These are phyloP conservation scores for Neocrepidodera transversa DNA, from an alignment of 2,888 invertebrate species.

Conservation along the genomic window DNA sequence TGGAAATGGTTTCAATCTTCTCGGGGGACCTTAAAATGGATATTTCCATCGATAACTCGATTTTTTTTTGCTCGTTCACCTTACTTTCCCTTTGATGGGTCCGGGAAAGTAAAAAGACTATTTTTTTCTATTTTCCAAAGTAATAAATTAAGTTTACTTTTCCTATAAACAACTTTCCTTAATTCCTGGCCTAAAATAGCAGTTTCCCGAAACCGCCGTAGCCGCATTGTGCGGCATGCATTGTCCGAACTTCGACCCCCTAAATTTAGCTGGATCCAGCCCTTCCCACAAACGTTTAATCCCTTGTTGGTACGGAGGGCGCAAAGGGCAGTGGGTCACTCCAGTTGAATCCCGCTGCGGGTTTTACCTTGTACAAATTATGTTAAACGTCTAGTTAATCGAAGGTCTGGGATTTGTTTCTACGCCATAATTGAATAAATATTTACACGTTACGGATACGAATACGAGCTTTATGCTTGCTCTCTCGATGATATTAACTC, in stretches of 20 bases:
- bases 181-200: conserved; percentile 2
- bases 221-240: neutral
- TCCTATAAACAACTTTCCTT: too few relatives aligned
- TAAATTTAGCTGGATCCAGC: conserved; percentile 8
- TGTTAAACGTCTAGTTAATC: conserved; percentile 20
- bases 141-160: too few relatives aligned
- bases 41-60: too few relatives aligned
- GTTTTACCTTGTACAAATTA: conserved; percentile 21
- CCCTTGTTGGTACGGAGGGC: conserved; percentile 2
- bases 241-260: conserved; percentile 12
- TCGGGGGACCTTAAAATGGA: too few relatives aligned
- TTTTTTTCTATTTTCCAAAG: too few relatives aligned
- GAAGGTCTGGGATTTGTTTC: conserved; percentile 11
- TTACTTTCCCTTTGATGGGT: too few relatives aligned
- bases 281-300: conserved; percentile 17
- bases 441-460: neutral
- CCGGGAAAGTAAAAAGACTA: too few relatives aligned
- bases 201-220: neutral
- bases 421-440: conserved; percentile 14
- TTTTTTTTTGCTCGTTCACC: too few relatives aligned
- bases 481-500: too few relatives aligned
- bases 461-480: too few relatives aligned
- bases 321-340: conserved; percentile 10
- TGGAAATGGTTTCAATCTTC: too few relatives aligned
- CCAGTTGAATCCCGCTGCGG: conserved; percentile 10